These are phyloP conservation scores for Tetramorium bicarinatum DNA, from an alignment of 2,888 invertebrate species.

Conservation along the genomic window DNA sequence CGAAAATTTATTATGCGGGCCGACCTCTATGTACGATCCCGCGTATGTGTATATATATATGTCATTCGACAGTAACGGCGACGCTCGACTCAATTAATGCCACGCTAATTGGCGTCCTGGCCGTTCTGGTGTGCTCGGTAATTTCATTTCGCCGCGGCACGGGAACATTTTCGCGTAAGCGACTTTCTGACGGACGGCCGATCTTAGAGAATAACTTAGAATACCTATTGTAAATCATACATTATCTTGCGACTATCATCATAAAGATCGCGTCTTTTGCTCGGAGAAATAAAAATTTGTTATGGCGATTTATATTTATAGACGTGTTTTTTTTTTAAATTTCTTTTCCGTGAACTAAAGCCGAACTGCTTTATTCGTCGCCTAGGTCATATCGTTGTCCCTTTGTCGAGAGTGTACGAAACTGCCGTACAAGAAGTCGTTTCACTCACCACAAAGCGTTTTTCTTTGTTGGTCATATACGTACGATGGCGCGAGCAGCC, in stretches of 20 bases:
- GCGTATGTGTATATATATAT: constrained; percentile 59
- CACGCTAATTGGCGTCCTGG: constrained; percentile 73
- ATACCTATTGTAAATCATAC: neutral
- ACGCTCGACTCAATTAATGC: constrained; percentile 75
- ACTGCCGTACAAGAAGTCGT: constrained; percentile 45
- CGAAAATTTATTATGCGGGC: constrained; percentile 75
- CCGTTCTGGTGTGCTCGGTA: constrained; percentile 65
- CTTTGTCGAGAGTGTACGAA: constrained; percentile 21
- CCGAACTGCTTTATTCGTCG: neutral
- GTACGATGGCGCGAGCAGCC: constrained; percentile 41
- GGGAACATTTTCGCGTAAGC: constrained; percentile 59
- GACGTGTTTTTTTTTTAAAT: neutral
- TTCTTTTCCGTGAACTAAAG: neutral
- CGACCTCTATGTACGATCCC: constrained; percentile 50
- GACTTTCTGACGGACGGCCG: constrained; percentile 17
- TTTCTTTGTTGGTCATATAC: constrained; percentile 48
- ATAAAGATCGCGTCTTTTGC: neutral
- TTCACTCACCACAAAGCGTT: constrained; percentile 40
- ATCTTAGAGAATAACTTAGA: too few relatives aligned
- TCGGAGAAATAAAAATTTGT: neutral
- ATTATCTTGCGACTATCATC: too few relatives aligned
- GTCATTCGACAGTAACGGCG: constrained; percentile 65
- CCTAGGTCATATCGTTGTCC: constrained; percentile 11
- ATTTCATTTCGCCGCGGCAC: constrained; percentile 68
- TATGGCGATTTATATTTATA: neutral